Conservation (phyloP, 1,140 invertebrate genomes). For the Solenopsis fugax region DNA sequence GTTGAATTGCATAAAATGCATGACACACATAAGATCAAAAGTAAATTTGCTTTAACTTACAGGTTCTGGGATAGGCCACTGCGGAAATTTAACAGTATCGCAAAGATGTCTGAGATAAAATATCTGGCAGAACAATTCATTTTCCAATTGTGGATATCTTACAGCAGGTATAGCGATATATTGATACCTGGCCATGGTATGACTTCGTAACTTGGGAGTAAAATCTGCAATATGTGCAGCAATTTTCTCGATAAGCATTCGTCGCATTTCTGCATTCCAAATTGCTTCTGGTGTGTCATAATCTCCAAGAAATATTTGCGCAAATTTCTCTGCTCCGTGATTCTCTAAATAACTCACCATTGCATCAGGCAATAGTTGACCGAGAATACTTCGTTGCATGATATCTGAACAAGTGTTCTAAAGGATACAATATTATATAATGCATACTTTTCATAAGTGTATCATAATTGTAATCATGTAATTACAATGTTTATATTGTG, state of each 20-base stretch:
- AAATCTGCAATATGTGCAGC: constrained; percentile 99
- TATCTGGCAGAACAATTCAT: constrained; percentile 99
- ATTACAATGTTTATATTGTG: neutral
- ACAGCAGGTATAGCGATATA: constrained; percentile 99
- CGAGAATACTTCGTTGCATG: constrained; percentile 95
- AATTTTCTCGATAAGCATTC: constrained; percentile 98
- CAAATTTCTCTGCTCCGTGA: constrained; percentile 99
- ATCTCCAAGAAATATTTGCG: constrained; percentile 99
- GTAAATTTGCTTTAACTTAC: constrained; percentile 87
- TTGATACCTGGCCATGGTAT: constrained; percentile 97
- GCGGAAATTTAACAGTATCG: constrained; percentile 95
- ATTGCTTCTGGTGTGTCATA: constrained; percentile 99
- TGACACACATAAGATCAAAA: neutral
- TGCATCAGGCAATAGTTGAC: constrained; percentile 98
- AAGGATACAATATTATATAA: constrained; percentile 61
- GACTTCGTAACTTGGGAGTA: constrained; percentile 96
- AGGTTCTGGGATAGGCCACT: constrained; percentile 99
- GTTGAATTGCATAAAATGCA: too few species aligned
- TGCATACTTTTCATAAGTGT: neutral
- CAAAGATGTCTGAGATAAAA: constrained; percentile 99
- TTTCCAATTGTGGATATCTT: constrained; percentile 97
- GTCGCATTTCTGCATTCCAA: constrained; percentile 96
- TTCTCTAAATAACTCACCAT: constrained; percentile 99
- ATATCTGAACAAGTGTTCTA: constrained; percentile 90
- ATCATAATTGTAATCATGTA: neutral